These are phyloP conservation scores for Tympanoctomys barrerae DNA, from an alignment of 2,797 vertebrate genomes.

Conservation along the genomic window DNA sequence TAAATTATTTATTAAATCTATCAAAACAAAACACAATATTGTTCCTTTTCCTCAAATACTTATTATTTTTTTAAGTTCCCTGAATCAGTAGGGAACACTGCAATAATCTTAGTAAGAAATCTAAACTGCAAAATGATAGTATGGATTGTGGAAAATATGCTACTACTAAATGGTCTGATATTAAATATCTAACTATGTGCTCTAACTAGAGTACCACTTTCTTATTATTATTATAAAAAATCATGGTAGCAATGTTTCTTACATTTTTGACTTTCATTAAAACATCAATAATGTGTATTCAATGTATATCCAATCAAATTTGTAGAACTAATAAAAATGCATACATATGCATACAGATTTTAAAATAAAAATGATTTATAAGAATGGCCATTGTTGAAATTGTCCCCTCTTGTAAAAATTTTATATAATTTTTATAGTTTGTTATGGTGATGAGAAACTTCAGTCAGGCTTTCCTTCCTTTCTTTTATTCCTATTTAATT, in stretches of 20 bases:
- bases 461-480: not conserved
- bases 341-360: not conserved
- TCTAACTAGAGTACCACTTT: not conserved
- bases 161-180: not conserved
- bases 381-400: not conserved
- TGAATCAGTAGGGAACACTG: not conserved
- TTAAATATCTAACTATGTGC: not conserved
- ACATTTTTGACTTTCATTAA: not conserved
- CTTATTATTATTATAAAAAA: not conserved
- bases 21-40: constrained; percentile 3
- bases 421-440: not conserved
- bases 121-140: not conserved
- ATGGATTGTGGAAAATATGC: not conserved
- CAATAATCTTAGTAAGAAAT: not conserved
- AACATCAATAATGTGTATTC: not conserved
- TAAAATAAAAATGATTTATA: constrained; percentile 14
- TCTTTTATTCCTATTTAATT: not conserved
- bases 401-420: not conserved
- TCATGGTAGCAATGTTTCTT: not conserved
- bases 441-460: not conserved
- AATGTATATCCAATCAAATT: not conserved
- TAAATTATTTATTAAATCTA: constrained; percentile 20
- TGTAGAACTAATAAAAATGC: constrained; percentile 26
- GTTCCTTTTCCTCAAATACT: not conserved
- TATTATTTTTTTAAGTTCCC: not conserved